Base-by-base conservation (phyloP, 2,797 vertebrate species). In the Oceanodroma leucorhoa region DNA sequence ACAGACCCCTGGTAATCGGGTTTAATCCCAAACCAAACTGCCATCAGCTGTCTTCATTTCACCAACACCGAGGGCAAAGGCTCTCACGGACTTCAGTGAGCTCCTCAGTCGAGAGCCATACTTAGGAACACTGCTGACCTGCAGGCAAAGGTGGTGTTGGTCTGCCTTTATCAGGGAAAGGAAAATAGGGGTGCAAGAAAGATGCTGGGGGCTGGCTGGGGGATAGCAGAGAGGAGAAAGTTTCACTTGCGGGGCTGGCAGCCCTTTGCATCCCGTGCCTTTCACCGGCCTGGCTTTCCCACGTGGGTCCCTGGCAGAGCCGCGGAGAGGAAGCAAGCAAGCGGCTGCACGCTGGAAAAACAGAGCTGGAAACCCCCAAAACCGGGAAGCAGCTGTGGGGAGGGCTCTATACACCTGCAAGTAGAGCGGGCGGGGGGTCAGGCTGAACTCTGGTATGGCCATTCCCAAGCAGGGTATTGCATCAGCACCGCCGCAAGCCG, bases 1-100 rank as follows among this genome's bases (percentile, higher is more conserved):
- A 10, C 15, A 43, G 15, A 38, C 8, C 6, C 3, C 0, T 6
- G 6, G 12, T 5, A n/a, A n/a, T 8, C 1, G 1, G 2, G 14
- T 38, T 57, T 46, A 36, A 34, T 8, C 34, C 43, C 38, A 67
- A 57, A 80, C 9, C 14, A 10, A 41, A 5, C 15, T 34, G 16
- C 32, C 15, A 16, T 3, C 23, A 12, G 0, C 1, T 11, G 14
- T 20, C 60, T 51, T 32, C 11, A 11, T 7, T 38, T 22, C 54
- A 14, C 27, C 5, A 19, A 12, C 40, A n/a, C 0, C 0, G 5
- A 32, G 11, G 9, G 45, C 53, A 46, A 66, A 67, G 30, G 26
- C 12, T 43, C 38, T 14, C 43, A 36, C 5, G 1, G 51, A 24
- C 34, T 40, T n/a, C 45, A 45, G 13, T 0, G 10, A n/a, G 14